Evolutionary conservation across 1,140 invertebrate genomes (phyloP), one percentile per base, ranked within the genome.

Genomic region (Calliphora vicina): DNA sequence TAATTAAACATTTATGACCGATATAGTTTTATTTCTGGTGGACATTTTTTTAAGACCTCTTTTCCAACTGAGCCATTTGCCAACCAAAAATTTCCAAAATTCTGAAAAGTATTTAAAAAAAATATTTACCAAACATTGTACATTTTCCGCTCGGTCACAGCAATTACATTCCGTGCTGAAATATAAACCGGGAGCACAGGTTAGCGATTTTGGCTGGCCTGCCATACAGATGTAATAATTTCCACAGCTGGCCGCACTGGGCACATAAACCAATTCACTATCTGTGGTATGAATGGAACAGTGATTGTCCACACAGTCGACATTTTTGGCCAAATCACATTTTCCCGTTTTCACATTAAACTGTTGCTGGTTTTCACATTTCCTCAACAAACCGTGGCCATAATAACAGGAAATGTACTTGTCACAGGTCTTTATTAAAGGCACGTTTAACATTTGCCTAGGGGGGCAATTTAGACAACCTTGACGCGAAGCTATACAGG

Each of bases 251-350:
- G 82, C 17, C 3, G 20, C 4, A 27, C 84, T 84, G 8, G 29
- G 13, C 1, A 80, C 61, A 57, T 82, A 84, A n/a, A 67, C 29
- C 17, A 82, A 73, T 26, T 72, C 73, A 25, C 71, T 13, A 9
- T 26, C n/a, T 25, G 13, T 20, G 0, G 72, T 25, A n/a, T 81
- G 26, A 50, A 74, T 67, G 15, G 81, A 72, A 71, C 84, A 84
- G 4, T 25, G n/a, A 43, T 84, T 83, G 6, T 57, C 61, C 25
- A 82, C 84, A 45, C 84, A 84, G 67, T 84, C 84, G 0, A 84
- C 84, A 43, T 81, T 82, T 17, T 35, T 50, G 0, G 76, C 12
- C 17, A 42, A 81, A 81, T 84, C 82, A 25, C 84, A 84, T 10
- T 80, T 71, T 1, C 43, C 15, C 13, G 27, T 61, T 10, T 35